Evolutionary conservation across 2,888 invertebrate genomes (phyloP).

Genomic region (Pyrgus malvae): DNA sequence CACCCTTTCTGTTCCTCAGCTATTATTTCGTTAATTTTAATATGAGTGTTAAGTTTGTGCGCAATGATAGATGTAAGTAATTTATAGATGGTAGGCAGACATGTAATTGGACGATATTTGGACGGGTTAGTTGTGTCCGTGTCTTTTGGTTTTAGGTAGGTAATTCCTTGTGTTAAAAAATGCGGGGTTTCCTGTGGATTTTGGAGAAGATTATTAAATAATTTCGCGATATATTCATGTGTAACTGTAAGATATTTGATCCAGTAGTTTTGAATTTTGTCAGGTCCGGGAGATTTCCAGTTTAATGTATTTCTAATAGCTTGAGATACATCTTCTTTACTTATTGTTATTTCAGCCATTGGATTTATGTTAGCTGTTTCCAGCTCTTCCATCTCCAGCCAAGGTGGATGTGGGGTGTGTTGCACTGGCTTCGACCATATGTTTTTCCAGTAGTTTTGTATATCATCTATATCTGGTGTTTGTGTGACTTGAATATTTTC

Average conservation of each 20-base stretch:
- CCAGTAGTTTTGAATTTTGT: too few species aligned
- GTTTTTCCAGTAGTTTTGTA: conserved; percentile 9
- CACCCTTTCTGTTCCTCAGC: conserved; percentile 14
- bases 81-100: conserved; percentile 33
- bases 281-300: conserved; percentile 27
- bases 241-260: conserved; percentile 15
- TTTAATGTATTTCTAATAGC: conserved; percentile 14
- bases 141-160: conserved; percentile 18
- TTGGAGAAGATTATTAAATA: not conserved
- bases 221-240: conserved; percentile 8
- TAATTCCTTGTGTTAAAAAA: conserved; percentile 19
- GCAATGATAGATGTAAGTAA: conserved; percentile 26
- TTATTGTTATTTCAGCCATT: conserved; percentile 5
- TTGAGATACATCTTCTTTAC: conserved; percentile 5
- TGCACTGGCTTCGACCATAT: conserved; percentile 9
- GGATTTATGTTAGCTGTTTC: not conserved
- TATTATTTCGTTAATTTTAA: conserved; percentile 18
- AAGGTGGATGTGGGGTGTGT: conserved; percentile 6
- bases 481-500: not conserved
- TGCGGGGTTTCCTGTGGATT: conserved; percentile 3
- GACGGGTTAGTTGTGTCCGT: conserved; percentile 31
- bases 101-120: conserved; percentile 38
- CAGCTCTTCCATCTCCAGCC: conserved; percentile 8
- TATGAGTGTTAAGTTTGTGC: conserved; percentile 15
- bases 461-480: not conserved